Percentiles rank a stretch among this genome's conserved stretches.
Conservation (phyloP, 2,113 vertebrate genomes). For the Forbesichthys agassizii region DNA sequence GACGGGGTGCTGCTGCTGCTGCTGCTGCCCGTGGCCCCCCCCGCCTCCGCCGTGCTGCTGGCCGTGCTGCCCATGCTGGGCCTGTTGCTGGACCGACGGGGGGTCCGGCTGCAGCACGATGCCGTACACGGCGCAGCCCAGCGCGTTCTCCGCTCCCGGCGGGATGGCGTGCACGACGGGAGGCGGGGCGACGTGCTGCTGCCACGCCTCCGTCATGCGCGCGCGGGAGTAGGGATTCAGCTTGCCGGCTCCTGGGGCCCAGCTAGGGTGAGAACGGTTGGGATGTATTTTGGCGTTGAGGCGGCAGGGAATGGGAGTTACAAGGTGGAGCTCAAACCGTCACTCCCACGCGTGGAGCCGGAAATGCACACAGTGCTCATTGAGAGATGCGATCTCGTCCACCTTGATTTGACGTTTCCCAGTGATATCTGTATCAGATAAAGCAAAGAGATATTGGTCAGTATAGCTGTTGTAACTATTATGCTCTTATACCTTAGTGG, state of each 20-base stretch:
- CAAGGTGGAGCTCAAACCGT: conserved; percentile 67
- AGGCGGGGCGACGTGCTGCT: conserved; percentile 84
- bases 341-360: conserved; percentile 50
- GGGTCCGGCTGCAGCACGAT: conserved; percentile 91
- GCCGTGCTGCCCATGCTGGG: conserved; percentile 68
- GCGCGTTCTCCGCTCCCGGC: conserved; percentile 81
- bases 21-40: conserved; percentile 67
- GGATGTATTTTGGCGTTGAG: conserved; percentile 36
- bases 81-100: conserved; percentile 79
- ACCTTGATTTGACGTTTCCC: conserved; percentile 15
- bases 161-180: conserved; percentile 89
- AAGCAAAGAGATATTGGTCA: neutral
- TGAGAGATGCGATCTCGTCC: neutral
- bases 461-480: neutral
- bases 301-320: conserved; percentile 1
- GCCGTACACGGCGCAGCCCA: conserved; percentile 94
- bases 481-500: no score
- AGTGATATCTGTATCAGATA: conserved; percentile 28
- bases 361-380: conserved; percentile 5
- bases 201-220: conserved; percentile 81
- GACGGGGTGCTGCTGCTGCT: conserved; percentile 68
- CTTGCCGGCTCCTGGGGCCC: conserved; percentile 70
- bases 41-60: conserved; percentile 61
- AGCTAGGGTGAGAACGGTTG: conserved; percentile 53
- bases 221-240: conserved; percentile 77